These are phyloP conservation scores for Laothoe populi DNA, from an alignment of 2,888 invertebrate species.

Conservation along the genomic window DNA sequence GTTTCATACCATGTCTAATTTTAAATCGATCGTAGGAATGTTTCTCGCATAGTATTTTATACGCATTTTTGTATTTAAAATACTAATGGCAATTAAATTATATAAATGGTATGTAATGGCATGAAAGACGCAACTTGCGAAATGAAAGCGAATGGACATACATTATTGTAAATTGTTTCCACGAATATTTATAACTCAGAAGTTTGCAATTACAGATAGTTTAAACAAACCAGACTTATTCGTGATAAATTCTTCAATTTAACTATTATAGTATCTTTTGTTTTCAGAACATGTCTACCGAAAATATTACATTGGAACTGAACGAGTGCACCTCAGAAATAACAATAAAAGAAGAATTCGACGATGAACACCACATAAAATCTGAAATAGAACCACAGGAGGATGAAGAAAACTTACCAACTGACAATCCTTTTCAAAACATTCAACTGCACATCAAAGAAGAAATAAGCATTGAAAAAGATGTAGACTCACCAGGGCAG, in stretches of 20 bases:
- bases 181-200: too few species aligned
- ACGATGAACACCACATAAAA: conserved; percentile 26
- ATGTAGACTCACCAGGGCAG: conserved; percentile 19
- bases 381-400: conserved; percentile 33
- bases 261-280: background rate
- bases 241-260: background rate
- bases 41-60: too few species aligned
- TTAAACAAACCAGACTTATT: background rate
- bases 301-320: conserved; percentile 28
- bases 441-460: conserved; percentile 54
- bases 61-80: too few species aligned
- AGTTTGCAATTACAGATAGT: too few species aligned
- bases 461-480: conserved; percentile 43
- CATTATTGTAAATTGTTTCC: too few species aligned
- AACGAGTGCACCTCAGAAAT: background rate
- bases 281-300: conserved; percentile 21
- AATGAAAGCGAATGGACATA: too few species aligned
- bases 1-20: too few species aligned
- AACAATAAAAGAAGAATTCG: conserved; percentile 32
- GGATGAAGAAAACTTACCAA: conserved; percentile 36
- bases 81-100: too few species aligned
- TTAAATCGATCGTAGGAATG: too few species aligned
- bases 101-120: too few species aligned
- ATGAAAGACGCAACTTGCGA: too few species aligned
- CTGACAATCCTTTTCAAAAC: conserved; percentile 48